A percentile compares a stretch with the other conserved stretches of the same genome.
Conservation (phyloP, 2,113 vertebrate species). For the Erpornis zantholeuca region DNA sequence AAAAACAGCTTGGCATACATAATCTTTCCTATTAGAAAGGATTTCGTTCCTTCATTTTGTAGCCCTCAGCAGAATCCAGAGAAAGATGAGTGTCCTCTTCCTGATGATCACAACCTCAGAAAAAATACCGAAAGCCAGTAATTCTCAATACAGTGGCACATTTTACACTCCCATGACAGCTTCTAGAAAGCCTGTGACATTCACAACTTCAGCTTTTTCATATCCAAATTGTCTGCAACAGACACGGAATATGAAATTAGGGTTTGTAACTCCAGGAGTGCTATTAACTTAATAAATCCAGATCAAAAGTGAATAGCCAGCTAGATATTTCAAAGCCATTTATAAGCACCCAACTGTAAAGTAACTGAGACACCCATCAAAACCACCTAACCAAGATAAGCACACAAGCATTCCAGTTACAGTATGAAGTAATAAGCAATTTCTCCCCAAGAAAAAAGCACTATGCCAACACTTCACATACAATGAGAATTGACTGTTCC, state of each 20-base stretch:
- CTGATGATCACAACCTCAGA: neutral
- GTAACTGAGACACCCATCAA: neutral
- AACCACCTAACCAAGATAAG: neutral
- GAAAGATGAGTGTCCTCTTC: neutral
- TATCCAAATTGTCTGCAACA: neutral
- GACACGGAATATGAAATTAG: neutral
- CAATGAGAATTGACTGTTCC: neutral
- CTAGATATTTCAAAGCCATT: neutral
- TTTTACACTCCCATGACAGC: neutral
- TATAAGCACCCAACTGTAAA: neutral
- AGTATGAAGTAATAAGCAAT: neutral
- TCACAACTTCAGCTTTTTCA: neutral
- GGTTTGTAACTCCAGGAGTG: neutral
- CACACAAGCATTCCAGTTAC: neutral
- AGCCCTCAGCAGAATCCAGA: neutral
- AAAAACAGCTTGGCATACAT: neutral
- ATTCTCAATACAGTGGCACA: rapidly evolving
- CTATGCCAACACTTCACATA: neutral
- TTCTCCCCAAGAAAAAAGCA: neutral
- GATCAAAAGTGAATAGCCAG: neutral
- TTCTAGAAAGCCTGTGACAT: neutral
- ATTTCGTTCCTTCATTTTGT: neutral
- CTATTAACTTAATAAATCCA: neutral
- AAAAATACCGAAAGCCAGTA: neutral
- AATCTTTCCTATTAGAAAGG: neutral